These are phyloP conservation scores for Crocuta crocuta DNA, from an alignment of 2,113 vertebrate species.

Conservation along the genomic window DNA sequence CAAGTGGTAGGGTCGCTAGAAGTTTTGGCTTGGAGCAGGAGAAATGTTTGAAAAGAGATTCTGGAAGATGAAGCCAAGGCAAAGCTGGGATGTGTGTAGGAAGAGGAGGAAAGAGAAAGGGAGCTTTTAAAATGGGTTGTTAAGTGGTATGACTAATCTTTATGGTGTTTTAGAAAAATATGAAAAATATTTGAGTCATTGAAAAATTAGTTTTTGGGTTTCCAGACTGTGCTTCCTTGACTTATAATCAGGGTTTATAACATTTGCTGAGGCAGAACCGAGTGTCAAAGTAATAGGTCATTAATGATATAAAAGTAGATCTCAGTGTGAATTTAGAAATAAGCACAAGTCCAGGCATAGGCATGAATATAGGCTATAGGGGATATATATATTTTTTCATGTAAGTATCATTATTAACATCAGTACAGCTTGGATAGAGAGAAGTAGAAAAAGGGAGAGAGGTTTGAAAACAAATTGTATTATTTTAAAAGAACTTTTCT, in stretches of 20 bases:
- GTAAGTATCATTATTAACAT: not conserved
- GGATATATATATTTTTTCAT: no score
- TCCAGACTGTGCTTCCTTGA: not conserved
- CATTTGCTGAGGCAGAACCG: not conserved
- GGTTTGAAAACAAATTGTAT: not conserved
- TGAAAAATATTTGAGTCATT: not conserved
- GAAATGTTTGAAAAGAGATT: not conserved
- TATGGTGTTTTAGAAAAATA: not conserved
- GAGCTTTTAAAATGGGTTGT: not conserved
- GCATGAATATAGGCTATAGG: no score
- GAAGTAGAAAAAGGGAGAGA: not conserved
- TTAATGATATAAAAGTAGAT: not conserved
- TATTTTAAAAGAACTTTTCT: not conserved
- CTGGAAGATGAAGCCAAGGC: not conserved
- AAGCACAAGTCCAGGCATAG: not conserved
- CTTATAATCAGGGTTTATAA: not conserved
- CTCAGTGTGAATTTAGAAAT: not conserved
- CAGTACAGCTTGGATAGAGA: not conserved
- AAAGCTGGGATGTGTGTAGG: not conserved
- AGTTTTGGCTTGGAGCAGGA: not conserved
- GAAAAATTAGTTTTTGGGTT: not conserved
- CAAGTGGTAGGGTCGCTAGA: not conserved
- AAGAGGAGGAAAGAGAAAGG: not conserved
- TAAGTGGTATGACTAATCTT: not conserved
- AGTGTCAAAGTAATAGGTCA: not conserved